Conservation (phyloP, 2,888 invertebrate species). For the Ptilodon capucinus region DNA sequence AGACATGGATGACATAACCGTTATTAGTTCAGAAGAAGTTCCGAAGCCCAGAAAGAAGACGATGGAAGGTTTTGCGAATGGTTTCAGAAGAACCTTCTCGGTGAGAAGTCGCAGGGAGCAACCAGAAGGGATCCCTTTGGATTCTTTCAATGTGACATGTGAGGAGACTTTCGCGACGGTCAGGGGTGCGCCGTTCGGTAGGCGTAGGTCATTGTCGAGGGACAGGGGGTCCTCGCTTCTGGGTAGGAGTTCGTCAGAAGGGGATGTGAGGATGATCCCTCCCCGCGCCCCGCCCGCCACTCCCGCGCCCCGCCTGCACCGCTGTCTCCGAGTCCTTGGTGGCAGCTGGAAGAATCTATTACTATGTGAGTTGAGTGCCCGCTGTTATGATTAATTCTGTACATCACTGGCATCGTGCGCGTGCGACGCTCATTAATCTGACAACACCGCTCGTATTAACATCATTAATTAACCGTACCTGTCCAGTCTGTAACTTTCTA, state of each 20-base stretch:
- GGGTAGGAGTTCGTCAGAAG: conserved; percentile 87
- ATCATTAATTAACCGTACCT: conserved; percentile 52
- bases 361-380: conserved; percentile 85
- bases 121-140: conserved; percentile 68
- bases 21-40: conserved; percentile 75
- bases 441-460: conserved; percentile 37
- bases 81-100: conserved; percentile 73
- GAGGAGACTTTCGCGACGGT: conserved; percentile 74
- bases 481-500: too few relatives aligned
- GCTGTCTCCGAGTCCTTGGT: conserved; percentile 88
- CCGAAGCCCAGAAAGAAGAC: conserved; percentile 65
- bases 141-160: conserved; percentile 62
- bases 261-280: conserved; percentile 81
- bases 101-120: conserved; percentile 65
- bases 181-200: conserved; percentile 70
- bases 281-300: conserved; percentile 67
- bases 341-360: conserved; percentile 91
- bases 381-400: conserved; percentile 25
- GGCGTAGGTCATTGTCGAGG: conserved; percentile 73
- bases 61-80: conserved; percentile 71
- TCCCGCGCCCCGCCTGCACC: conserved; percentile 82
- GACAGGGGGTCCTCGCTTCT: conserved; percentile 79
- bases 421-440: conserved; percentile 15
- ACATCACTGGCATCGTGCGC: conserved; percentile 7
- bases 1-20: conserved; percentile 72